These are phyloP conservation scores for Cloeon dipterum DNA, from an alignment of 2,888 invertebrate species.

Conservation along the genomic window DNA sequence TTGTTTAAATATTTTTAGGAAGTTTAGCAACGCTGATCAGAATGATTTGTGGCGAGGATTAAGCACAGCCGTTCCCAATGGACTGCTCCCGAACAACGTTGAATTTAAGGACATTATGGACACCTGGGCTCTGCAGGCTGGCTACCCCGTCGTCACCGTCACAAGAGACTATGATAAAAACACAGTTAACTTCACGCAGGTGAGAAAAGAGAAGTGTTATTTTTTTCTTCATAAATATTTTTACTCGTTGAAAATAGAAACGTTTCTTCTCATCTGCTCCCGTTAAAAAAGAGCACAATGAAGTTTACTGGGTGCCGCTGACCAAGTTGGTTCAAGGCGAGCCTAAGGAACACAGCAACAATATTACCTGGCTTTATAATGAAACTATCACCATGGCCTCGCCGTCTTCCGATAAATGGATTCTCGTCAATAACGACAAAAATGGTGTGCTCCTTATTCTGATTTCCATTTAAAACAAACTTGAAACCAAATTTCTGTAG, in stretches of 20 bases:
- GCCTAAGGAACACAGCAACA: constrained; percentile 20
- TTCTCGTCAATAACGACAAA: constrained; percentile 36
- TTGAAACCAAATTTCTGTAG: too few species aligned
- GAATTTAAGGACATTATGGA: constrained; percentile 37
- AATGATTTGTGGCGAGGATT: too few species aligned
- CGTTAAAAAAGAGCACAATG: neutral
- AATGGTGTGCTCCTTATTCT: too few species aligned
- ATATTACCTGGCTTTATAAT: constrained; percentile 26
- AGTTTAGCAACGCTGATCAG: too few species aligned
- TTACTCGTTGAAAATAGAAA: too few species aligned
- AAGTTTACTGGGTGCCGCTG: constrained; percentile 20
- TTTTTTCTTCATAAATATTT: too few species aligned
- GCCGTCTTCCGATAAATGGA: constrained; percentile 22
- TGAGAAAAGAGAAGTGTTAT: constrained; percentile 3
- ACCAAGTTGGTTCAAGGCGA: constrained; percentile 24
- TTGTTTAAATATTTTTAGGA: too few species aligned
- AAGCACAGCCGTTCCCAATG: too few species aligned
- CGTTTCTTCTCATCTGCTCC: constrained; percentile 3
- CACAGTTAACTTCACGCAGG: constrained; percentile 11
- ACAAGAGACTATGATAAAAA: constrained; percentile 23
- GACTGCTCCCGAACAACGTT: constrained; percentile 17
- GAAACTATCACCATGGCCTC: constrained; percentile 13
- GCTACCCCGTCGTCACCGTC: constrained; percentile 39
- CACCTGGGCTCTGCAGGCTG: constrained; percentile 47
- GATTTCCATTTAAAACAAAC: too few species aligned